phyloP scores from a whole-genome alignment of 2,888 invertebrate species.

The Trimorus sp. region DNA sequence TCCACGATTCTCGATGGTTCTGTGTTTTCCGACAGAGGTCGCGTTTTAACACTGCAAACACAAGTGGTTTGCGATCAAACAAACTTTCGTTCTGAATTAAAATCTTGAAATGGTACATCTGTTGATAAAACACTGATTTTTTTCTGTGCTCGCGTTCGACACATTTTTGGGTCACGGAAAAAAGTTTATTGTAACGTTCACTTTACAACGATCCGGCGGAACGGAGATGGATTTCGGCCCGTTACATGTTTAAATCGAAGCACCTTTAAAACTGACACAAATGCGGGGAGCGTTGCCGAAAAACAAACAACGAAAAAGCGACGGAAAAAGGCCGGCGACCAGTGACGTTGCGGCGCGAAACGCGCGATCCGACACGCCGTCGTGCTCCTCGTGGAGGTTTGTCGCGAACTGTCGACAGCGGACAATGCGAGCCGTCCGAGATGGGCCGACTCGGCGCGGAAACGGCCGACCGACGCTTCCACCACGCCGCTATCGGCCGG shows the following conservation, averaged over 20 bases:
- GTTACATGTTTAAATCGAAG: slow-evolving; percentile 37
- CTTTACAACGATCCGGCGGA: no score
- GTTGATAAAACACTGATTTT: no score
- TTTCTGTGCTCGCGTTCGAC: no score
- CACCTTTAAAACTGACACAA: slow-evolving; percentile 31
- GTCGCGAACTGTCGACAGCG: slow-evolving; percentile 78
- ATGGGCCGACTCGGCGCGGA: slow-evolving; percentile 75
- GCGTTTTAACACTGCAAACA: no score
- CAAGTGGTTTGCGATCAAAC: no score
- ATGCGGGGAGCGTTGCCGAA: neutral
- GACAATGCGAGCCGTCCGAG: slow-evolving; percentile 72
- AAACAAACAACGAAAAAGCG: neutral
- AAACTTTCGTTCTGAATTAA: no score
- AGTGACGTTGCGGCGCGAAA: slow-evolving; percentile 60
- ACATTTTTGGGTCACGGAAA: no score
- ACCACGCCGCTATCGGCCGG: slow-evolving; percentile 33
- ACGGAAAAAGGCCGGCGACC: slow-evolving; percentile 16
- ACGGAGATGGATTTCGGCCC: neutral
- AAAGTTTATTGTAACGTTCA: no score
- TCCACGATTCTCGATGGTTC: no score
- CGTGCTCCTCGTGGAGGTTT: slow-evolving; percentile 75
- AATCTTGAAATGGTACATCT: no score
- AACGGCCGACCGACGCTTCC: slow-evolving; percentile 70
- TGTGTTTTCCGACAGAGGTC: no score
- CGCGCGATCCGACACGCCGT: slow-evolving; percentile 63